Conservation (phyloP, 2,797 vertebrate species). For the Spatula clypeata region DNA sequence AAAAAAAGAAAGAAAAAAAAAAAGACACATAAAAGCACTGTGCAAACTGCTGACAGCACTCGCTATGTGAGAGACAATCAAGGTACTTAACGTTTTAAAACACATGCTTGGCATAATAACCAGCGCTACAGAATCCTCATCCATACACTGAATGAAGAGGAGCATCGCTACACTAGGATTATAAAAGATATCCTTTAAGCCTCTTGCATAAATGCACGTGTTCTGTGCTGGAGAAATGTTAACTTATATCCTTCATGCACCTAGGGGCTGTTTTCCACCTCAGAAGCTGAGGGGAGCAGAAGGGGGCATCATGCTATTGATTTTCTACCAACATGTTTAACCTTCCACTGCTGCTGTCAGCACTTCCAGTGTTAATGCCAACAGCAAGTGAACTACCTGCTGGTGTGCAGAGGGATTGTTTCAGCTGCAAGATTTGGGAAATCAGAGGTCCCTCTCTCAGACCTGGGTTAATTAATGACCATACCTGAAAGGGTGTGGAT, state of each 20-base stretch:
- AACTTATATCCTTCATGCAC: neutral
- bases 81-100: constrained; percentile 66
- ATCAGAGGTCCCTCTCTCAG: neutral
- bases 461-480: neutral
- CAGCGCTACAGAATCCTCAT: neutral
- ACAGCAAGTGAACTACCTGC: neutral
- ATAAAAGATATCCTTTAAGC: constrained; percentile 27
- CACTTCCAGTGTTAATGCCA: neutral
- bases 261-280: neutral
- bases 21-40: constrained; percentile 52
- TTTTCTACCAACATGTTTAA: neutral
- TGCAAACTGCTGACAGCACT: constrained; percentile 67
- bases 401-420: neutral
- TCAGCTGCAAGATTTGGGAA: neutral
- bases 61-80: constrained; percentile 63
- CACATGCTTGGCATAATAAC: constrained; percentile 59
- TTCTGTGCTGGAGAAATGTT: constrained; percentile 8
- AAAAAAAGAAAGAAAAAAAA: neutral
- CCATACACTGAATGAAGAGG: constrained; percentile 23
- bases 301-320: neutral
- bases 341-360: neutral
- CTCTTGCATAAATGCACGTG: constrained; percentile 6
- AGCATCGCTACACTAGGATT: fast-evolving
- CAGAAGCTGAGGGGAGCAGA: neutral
- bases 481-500: fast-evolving